Base-by-base conservation (phyloP, 2,113 vertebrate species). In the Colaptes auratus region DNA sequence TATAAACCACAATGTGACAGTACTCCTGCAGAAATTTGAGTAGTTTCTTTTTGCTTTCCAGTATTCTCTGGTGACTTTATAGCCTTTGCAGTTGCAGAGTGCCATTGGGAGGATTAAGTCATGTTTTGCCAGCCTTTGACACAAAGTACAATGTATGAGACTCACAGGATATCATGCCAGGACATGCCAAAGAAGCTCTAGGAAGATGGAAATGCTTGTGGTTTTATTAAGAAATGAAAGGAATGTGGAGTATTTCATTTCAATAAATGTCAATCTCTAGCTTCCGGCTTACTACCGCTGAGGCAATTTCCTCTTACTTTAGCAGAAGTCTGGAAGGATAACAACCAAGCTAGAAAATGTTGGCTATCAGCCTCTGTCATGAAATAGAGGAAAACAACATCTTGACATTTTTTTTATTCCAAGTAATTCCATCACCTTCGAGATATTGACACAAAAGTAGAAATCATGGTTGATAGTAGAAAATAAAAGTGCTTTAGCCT, bases 241-340 rank as follows among this genome's bases (percentile, higher is more conserved):
- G 81, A 81, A 89, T 92, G 87, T 36, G 42, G 42, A 79, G 42
- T 78, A 94, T 88, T 90, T 89, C 55, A 58, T 73, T 67, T 39
- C 71, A 72, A 79, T 79, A 84, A 84, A 61, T 35, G 64, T 88
- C 82, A 74, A 0, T 86, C 42, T 90, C 31, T 92, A 44, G 75
- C 71, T 95, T 89, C 46, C 42, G 27, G 63, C 84, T 82, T 56
- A 21, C 65, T 71, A 4, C 36, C 81, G 79, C 91, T 76, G 75
- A 86, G 88, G 92, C 91, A 93, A 95, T 95, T 96, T 96, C 96
- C 95, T 92, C 67, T 82, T 19, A 66, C 64, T 88, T 59, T 70
- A 93, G 86, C 44, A 79, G 46, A 85, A 52, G 23, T 44, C 71
- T 88, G 89, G 35, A 65, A 69, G 78, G 79, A 63, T 52, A 89